Evolutionary conservation across 2,888 invertebrate species (phyloP).

Genomic region (Noctuana brunneofusca): DNA sequence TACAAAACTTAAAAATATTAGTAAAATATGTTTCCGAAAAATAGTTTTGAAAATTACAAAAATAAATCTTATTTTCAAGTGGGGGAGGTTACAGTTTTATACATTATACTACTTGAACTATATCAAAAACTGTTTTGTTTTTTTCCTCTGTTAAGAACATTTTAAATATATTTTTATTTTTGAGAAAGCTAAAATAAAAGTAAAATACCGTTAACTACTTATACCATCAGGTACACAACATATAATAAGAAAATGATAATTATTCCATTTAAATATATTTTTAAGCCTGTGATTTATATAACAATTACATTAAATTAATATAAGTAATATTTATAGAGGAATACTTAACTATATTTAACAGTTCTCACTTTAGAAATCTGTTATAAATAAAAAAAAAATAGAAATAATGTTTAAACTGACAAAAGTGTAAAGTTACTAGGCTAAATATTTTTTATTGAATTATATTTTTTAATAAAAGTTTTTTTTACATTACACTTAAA

Average conservation of each 20-base stretch:
- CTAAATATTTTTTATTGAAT: not conserved
- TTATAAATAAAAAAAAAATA: not conserved
- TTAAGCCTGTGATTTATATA: not conserved
- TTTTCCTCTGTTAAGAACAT: too few relatives aligned
- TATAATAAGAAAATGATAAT: not conserved
- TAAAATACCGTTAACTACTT: constrained; percentile 1
- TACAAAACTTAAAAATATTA: not conserved
- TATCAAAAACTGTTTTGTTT: too few relatives aligned
- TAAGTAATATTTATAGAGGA: not conserved
- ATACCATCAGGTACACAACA: constrained; percentile 31
- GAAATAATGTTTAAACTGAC: not conserved
- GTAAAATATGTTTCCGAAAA: not conserved
- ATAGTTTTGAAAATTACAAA: not conserved
- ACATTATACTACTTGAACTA: too few relatives aligned
- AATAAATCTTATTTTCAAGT: too few relatives aligned
- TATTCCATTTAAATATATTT: not conserved
- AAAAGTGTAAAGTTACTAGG: not conserved
- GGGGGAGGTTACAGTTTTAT: too few relatives aligned
- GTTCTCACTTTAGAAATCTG: not conserved
- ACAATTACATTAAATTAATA: not conserved
- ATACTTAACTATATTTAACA: not conserved
- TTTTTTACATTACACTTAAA: not conserved
- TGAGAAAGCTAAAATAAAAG: not conserved
- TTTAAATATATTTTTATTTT: not conserved
- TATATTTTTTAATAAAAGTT: too few relatives aligned